A percentile compares a stretch with the other conserved stretches of the same genome.
These are phyloP conservation scores for Serinus canaria DNA, from an alignment of 2,113 vertebrate species.

Conservation along the genomic window DNA sequence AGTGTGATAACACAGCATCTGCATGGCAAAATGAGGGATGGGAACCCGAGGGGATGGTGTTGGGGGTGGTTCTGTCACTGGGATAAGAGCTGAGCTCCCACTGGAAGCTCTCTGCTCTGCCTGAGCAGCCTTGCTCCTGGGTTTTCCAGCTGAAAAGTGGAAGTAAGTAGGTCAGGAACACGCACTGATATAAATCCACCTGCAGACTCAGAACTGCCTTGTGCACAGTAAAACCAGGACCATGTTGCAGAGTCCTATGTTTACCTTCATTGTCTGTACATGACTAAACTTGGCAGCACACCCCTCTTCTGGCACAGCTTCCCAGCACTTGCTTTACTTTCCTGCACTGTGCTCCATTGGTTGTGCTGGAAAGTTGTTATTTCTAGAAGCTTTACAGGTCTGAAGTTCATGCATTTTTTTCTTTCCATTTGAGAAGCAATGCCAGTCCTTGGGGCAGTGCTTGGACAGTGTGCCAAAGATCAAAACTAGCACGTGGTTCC, in stretches of 20 bases:
- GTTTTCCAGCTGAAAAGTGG: neutral
- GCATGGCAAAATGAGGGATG: neutral
- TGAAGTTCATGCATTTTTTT: neutral
- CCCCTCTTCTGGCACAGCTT: neutral
- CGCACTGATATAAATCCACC: neutral
- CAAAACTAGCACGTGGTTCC: rapidly evolving
- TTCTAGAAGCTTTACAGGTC: neutral
- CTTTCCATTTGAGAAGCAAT: neutral
- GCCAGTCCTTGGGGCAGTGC: neutral
- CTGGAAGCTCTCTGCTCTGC: neutral
- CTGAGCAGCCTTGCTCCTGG: neutral
- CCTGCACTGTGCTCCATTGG: neutral
- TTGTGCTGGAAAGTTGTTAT: neutral
- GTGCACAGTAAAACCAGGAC: neutral
- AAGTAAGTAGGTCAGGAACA: conserved; percentile 43
- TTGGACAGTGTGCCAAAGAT: neutral
- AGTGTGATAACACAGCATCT: neutral
- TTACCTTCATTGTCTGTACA: neutral
- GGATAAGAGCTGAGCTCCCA: neutral
- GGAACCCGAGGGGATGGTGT: rapidly evolving
- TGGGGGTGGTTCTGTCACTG: rapidly evolving
- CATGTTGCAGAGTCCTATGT: neutral
- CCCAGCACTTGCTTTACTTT: neutral
- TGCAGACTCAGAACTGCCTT: neutral
- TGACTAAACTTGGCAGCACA: conserved; percentile 2